A percentile compares a stretch with the other conserved stretches of the same genome.
Conservation (phyloP, 2,113 vertebrate genomes). For the Reinhardtius hippoglossoides region DNA sequence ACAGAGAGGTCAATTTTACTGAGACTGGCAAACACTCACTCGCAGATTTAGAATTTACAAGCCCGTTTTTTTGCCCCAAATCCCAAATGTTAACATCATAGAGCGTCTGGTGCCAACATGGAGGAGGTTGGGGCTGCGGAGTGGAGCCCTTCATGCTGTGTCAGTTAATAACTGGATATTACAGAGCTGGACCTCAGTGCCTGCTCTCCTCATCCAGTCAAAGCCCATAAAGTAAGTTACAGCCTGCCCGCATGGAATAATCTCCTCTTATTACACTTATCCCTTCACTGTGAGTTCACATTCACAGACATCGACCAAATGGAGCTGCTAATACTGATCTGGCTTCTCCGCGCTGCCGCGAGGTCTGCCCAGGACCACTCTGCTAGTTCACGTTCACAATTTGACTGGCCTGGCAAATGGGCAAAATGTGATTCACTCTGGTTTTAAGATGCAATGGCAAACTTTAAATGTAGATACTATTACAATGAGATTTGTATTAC, state of each 20-base stretch:
- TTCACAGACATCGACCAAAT: constrained; percentile 55
- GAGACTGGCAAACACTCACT: constrained; percentile 47
- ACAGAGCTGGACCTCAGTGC: constrained; percentile 61
- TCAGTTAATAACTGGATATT: constrained; percentile 70
- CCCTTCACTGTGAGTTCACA: constrained; percentile 56
- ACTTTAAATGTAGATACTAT: too few relatives aligned
- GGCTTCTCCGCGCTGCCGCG: constrained; percentile 18
- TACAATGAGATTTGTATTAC: too few relatives aligned
- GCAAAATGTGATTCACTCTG: too few relatives aligned
- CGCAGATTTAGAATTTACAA: constrained; percentile 48
- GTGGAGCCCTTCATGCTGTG: constrained; percentile 49
- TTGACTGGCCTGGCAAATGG: not conserved
- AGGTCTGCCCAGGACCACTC: constrained; percentile 14
- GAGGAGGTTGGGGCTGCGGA: constrained; percentile 38
- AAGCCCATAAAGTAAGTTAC: constrained; percentile 73
- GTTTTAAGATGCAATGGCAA: too few relatives aligned
- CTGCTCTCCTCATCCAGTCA: constrained; percentile 68
- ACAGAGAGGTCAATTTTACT: constrained; percentile 49
- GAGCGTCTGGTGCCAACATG: constrained; percentile 46
- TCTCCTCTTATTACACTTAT: constrained; percentile 74
- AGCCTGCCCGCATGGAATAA: constrained; percentile 65
- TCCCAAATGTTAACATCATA: constrained; percentile 66
- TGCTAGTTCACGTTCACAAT: not conserved
- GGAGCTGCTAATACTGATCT: constrained; percentile 57
- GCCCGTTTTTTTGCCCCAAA: constrained; percentile 53